Evolutionary conservation across 2,888 invertebrate genomes (phyloP), one percentile per base, ranked within the genome.

Genomic region (Cyclophora albipunctata): DNA sequence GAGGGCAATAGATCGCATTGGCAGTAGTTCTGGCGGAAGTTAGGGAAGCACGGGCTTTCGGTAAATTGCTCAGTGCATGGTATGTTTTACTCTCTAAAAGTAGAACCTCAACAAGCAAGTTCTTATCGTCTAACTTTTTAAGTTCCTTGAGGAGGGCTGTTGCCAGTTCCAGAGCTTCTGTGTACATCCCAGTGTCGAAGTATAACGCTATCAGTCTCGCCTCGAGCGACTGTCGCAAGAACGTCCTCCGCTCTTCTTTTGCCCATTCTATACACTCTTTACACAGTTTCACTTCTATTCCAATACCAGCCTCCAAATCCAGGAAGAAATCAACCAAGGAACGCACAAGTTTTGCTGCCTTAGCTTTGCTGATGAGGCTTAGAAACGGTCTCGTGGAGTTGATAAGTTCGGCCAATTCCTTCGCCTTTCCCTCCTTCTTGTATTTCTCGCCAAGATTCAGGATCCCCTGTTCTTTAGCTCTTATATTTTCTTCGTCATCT

Each of bases 181-280:
- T 90, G 75, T 95, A 96, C 93, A 96, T 94, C 62, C 94, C 94
- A 34, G 96, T 97, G 78, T 97, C 97, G 81, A 94, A 97, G 84
- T 97, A 98, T 42, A 99, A 90, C 3, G 98, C 97, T 73, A 99
- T 94, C 52, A 99, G 90, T 66, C 99, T 91, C 7, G 98, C 96
- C 81, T 99, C 98, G 64, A 99, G 84, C 0, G 98, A 97, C 84
- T 99, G 99, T 66, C 99, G 91, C 56, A 99, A 88, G 84, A 99
- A 99, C 33, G 98, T 98, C 63, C 99, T 93, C 62, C 98, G 95
- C 81, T 99, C 99, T 73, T 97, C 96, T 79, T 98, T 98, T 37
- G 99, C 98, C 99, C 99, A 99, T 88, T 98, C 97, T 88, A 99
- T 99, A 88, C 98, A 99, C 88, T 99, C 99, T 89, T 96, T 96